A percentile compares a stretch with the other conserved stretches of the same genome.
Conservation (phyloP, 2,797 vertebrate species). For the Rhyacichthys aspro region DNA sequence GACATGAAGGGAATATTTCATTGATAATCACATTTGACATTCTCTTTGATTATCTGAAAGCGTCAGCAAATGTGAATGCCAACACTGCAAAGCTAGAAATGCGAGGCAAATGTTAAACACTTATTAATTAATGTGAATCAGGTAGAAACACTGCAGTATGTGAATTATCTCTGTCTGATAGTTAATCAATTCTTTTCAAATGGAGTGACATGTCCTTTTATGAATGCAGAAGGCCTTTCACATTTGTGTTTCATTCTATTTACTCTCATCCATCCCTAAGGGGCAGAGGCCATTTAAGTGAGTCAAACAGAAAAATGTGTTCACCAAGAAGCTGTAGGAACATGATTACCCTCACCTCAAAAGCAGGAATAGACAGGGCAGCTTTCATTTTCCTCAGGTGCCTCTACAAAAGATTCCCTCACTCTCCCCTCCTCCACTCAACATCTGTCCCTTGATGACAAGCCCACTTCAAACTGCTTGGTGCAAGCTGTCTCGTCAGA, state of each 20-base stretch:
- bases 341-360: slow-evolving; percentile 72
- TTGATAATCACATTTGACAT: slow-evolving; percentile 58
- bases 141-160: slow-evolving; percentile 20
- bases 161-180: slow-evolving; percentile 17
- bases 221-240: neutral
- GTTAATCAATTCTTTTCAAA: slow-evolving; percentile 37
- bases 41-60: slow-evolving; percentile 62
- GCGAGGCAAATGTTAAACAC: slow-evolving; percentile 10
- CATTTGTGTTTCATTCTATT: slow-evolving; percentile 33
- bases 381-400: slow-evolving; percentile 72
- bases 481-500: slow-evolving; percentile 65
- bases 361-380: slow-evolving; percentile 57
- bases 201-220: slow-evolving; percentile 24
- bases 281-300: slow-evolving; percentile 60
- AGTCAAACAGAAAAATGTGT: slow-evolving; percentile 62
- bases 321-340: slow-evolving; percentile 71
- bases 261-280: slow-evolving; percentile 65
- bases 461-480: slow-evolving; percentile 71
- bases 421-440: slow-evolving; percentile 51
- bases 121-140: slow-evolving; percentile 24
- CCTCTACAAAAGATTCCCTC: slow-evolving; percentile 45
- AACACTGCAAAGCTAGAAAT: slow-evolving; percentile 39
- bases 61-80: slow-evolving; percentile 61
- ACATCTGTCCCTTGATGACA: slow-evolving; percentile 70
- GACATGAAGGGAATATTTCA: slow-evolving; percentile 54